Percentiles rank a stretch among this genome's conserved stretches.
These are phyloP conservation scores for Holothuria scabra DNA, from an alignment of 53 echinoderm and acorn worm genomes.

Conservation along the genomic window DNA sequence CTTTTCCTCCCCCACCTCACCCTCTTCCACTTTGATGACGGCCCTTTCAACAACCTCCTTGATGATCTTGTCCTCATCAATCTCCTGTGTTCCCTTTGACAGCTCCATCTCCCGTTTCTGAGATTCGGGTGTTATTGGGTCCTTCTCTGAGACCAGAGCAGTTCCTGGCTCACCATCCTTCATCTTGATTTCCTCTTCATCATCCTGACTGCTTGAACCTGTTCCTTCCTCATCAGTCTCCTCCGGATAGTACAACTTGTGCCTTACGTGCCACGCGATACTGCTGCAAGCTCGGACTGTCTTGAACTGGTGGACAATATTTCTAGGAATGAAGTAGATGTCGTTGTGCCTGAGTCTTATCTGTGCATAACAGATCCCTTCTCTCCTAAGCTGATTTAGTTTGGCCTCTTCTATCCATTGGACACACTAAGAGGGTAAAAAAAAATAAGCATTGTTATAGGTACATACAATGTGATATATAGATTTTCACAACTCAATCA, in stretches of 20 bases:
- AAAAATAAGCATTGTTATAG: not conserved
- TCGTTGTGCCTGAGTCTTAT: constrained; percentile 92
- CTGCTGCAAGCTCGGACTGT: constrained; percentile 89
- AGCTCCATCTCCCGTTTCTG: not conserved
- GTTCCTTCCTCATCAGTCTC: constrained; percentile 40
- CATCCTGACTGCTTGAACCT: not conserved
- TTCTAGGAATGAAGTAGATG: constrained; percentile 99
- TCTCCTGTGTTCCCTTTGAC: not conserved
- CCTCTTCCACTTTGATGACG: constrained; percentile 22
- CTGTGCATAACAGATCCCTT: constrained; percentile 88
- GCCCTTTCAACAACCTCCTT: constrained; percentile 25
- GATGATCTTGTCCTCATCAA: constrained; percentile 3
- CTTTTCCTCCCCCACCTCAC: too few relatives aligned
- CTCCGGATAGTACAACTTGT: constrained; percentile 85
- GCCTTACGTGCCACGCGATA: constrained; percentile 96
- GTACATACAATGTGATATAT: too few relatives aligned
- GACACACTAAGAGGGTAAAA: constrained; percentile 68
- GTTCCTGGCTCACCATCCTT: not conserved
- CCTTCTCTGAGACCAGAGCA: not conserved
- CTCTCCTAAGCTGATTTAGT: constrained; percentile 86
- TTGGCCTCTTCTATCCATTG: constrained; percentile 98
- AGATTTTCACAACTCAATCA: too few relatives aligned
- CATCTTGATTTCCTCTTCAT: not conserved
- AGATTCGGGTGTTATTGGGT: too few relatives aligned
- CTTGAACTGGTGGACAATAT: constrained; percentile 96